Conservation (phyloP, 2,888 invertebrate species). For the Drosophila ustulata region DNA sequence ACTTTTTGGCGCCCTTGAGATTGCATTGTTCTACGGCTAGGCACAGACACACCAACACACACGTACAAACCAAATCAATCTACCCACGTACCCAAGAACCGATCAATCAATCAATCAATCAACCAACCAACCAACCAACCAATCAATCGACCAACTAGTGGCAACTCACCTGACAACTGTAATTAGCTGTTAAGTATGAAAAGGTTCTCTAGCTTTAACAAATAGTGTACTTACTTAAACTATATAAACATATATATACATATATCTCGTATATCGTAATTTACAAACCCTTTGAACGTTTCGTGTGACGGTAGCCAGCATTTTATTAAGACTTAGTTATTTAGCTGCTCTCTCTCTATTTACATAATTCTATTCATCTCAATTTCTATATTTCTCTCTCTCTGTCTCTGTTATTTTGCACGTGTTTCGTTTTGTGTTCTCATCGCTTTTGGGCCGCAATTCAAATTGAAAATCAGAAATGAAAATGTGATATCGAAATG, state of each 20-base stretch:
- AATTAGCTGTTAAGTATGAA: conserved; percentile 75
- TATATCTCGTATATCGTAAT: conserved; percentile 53
- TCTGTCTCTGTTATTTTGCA: conserved; percentile 43
- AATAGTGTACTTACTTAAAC: conserved; percentile 62
- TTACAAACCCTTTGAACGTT: conserved; percentile 42
- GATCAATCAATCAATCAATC: conserved; percentile 20
- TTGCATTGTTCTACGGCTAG: conserved; percentile 71
- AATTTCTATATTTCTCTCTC: conserved; percentile 7
- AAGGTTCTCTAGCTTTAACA: conserved; percentile 71
- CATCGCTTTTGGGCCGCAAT: conserved; percentile 26
- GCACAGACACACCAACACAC: conserved; percentile 28
- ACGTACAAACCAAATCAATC: conserved; percentile 18
- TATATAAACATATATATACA: conserved; percentile 10
- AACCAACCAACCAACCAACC: conserved; percentile 31
- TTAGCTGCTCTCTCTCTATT: conserved; percentile 31
- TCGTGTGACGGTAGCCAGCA: conserved; percentile 59
- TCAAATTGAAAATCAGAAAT: conserved; percentile 11
- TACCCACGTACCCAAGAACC: conserved; percentile 28
- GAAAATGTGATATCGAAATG: conserved; percentile 14
- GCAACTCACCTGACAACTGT: conserved; percentile 60
- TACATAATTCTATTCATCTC: neutral
- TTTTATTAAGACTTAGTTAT: conserved; percentile 61
- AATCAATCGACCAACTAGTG: conserved; percentile 60
- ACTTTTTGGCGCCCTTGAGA: conserved; percentile 75
- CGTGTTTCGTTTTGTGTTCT: conserved; percentile 46